These are phyloP conservation scores for Apostichopus japonicus DNA, from an alignment of 35 echinoderm and acorn worm genomes.

Conservation along the genomic window DNA sequence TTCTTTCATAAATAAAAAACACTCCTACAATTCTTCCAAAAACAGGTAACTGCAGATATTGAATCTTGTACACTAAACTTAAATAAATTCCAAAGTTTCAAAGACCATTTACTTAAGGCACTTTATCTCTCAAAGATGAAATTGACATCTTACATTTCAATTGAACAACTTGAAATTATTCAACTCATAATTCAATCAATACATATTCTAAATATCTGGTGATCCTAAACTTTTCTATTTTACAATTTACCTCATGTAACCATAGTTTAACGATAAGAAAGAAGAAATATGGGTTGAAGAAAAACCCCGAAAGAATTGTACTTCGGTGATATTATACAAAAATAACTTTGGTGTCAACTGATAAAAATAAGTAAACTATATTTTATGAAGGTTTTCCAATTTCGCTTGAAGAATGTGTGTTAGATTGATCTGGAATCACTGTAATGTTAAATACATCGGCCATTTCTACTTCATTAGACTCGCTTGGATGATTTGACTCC, in stretches of 20 bases:
- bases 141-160: background rate
- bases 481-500: background rate
- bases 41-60: background rate
- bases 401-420: background rate
- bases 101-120: no score
- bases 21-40: background rate
- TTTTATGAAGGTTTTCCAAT: background rate
- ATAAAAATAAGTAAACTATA: background rate
- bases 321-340: conserved; percentile 34
- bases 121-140: no score
- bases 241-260: background rate
- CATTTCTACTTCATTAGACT: conserved; percentile 21
- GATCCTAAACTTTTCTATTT: background rate
- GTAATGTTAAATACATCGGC: conserved; percentile 40
- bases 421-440: conserved; percentile 35
- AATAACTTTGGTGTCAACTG: conserved; percentile 20
- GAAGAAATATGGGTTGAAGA: background rate
- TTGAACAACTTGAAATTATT: background rate
- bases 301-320: background rate
- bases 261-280: background rate
- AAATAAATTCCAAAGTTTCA: background rate
- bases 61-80: background rate
- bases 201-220: background rate
- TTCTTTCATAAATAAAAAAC: no score
- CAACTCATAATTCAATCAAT: background rate